Percentiles rank a stretch among this genome's conserved stretches.
phyloP scores from a whole-genome alignment of 2,113 vertebrate genomes.

The Hystrix cristata region DNA sequence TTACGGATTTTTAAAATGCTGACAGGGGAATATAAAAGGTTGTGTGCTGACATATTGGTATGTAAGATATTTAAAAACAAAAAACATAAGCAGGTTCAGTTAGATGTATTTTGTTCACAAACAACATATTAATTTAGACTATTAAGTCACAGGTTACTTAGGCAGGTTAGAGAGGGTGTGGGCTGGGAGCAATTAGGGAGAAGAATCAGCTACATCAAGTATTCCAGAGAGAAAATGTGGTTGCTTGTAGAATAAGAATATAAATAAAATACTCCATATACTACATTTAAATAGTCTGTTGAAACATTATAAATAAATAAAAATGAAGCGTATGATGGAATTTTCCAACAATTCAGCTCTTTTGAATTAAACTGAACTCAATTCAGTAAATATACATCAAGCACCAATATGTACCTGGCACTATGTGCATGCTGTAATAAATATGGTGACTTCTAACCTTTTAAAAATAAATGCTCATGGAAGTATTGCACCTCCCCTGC shows the following conservation, averaged over 20 bases:
- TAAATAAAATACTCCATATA: not conserved
- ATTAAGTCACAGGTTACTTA: slow-evolving; percentile 29
- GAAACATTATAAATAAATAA: not conserved
- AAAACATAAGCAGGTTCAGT: not conserved
- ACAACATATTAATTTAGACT: not conserved
- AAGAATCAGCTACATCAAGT: not conserved
- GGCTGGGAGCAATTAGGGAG: not conserved
- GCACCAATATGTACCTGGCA: not conserved
- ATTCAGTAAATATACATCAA: not conserved
- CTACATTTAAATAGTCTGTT: not conserved
- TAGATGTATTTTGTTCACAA: slow-evolving; percentile 34
- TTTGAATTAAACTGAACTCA: slow-evolving; percentile 5
- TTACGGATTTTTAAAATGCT: slow-evolving; percentile 66
- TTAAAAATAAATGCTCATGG: not conserved
- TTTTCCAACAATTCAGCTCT: not conserved
- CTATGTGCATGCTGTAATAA: not conserved
- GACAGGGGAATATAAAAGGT: slow-evolving; percentile 4
- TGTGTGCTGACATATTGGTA: slow-evolving; percentile 19
- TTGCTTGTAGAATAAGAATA: not conserved
- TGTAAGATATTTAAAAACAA: slow-evolving; percentile 54
- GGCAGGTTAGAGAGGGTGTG: not conserved
- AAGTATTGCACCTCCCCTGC: not conserved
- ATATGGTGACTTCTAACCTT: not conserved
- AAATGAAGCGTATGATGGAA: not conserved
- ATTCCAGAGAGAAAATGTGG: not conserved